These are phyloP conservation scores for Setipinna tenuifilis DNA, from an alignment of 2,797 vertebrate species.

Conservation along the genomic window DNA sequence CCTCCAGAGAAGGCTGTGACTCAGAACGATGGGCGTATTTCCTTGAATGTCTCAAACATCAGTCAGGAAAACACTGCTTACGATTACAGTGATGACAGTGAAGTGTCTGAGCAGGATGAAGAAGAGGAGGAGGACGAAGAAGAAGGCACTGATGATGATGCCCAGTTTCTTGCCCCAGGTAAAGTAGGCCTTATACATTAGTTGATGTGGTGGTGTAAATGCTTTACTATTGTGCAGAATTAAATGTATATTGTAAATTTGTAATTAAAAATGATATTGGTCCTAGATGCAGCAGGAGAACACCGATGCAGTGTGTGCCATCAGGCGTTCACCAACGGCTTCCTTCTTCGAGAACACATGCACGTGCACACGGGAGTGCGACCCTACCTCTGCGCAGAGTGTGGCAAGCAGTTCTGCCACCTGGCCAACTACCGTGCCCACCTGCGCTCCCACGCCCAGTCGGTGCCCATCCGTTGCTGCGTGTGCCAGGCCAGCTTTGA, in stretches of 20 bases:
- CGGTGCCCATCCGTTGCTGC: constrained; percentile 60
- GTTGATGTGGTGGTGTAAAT: neutral
- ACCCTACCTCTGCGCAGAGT: constrained; percentile 76
- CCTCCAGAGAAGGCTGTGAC: neutral
- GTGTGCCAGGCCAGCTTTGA: constrained; percentile 65
- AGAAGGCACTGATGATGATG: constrained; percentile 34
- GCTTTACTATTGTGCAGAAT: neutral
- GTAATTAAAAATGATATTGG: neutral
- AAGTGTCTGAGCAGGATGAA: constrained; percentile 64
- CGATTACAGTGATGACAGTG: constrained; percentile 62
- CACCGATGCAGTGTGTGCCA: neutral
- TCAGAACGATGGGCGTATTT: neutral
- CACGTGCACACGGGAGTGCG: constrained; percentile 75
- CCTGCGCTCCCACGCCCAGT: constrained; percentile 71
- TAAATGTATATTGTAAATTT: too few species aligned
- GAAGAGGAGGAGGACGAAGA: constrained; percentile 62
- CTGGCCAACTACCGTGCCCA: constrained; percentile 74
- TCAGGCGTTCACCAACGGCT: constrained; percentile 62
- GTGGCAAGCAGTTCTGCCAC: constrained; percentile 79
- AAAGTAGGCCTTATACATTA: neutral
- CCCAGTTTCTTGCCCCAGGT: constrained; percentile 51
- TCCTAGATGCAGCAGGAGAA: neutral
- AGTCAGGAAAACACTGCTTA: constrained; percentile 48
- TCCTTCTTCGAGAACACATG: constrained; percentile 77
- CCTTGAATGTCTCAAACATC: neutral